Evolutionary conservation across 2,797 vertebrate species (phyloP), one percentile per base, ranked within the genome.

Genomic region (Galaxias olidus): DNA sequence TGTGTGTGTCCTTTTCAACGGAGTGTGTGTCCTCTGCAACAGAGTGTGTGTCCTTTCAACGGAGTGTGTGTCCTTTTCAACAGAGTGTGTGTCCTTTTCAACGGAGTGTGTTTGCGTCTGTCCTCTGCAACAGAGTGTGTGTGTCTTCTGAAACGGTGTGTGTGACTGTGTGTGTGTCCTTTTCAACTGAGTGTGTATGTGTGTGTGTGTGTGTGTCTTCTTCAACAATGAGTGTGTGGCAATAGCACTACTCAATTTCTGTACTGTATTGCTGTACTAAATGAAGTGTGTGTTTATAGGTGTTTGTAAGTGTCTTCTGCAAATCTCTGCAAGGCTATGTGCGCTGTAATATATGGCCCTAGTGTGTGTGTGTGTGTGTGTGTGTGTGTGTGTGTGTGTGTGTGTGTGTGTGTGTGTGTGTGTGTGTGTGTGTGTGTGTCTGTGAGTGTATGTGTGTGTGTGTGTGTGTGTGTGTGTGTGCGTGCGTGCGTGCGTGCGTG

Each of bases 251-350:
- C 30, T 30, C 30, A 30, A 30, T 30, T 30, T 30, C 30, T 30
- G 30, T 30, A 30, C 30, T 30, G 30, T 2, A 30, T 30, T 30
- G 2, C 3, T 30, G 30, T 30, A 30, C 30, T 6, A 3, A 30
- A 30, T 61, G 59, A 17, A 10, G 13, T 48, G 4, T 20, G 47
- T 14, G 45, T 44, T n/a, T 61, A 10, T 61, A 44, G 48, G 17
- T 61, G 59, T 61, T 44, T 43, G 59, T 48, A 10, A 15, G 59
- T 46, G 47, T 65, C n/a, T n/a, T n/a, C n/a, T n/a, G n/a, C n/a
- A n/a, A n/a, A n/a, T n/a, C n/a, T n/a, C n/a, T n/a, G n/a, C n/a
- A n/a, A n/a, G n/a, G n/a, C n/a, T n/a, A n/a, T n/a, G n/a, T n/a
- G n/a, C n/a, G n/a, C n/a, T n/a, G n/a, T n/a, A n/a, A n/a, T n/a